A percentile compares a stretch with the other conserved stretches of the same genome.
Evolutionary conservation across 2,113 vertebrate species (phyloP).

Genomic region (zebrafish (Danio rerio)): GRCz12tu NC_133195.1:48044501-48045000

Average conservation of each 20-base stretch:
- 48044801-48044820: constrained; percentile 43
- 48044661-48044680: background rate
- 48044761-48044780: constrained; percentile 50
- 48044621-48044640: background rate
- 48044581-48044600: no score
- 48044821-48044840: constrained; percentile 34
- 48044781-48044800: constrained; percentile 3
- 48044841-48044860: constrained; percentile 14
- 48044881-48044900: background rate
- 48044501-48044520: no score
- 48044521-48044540: no score
- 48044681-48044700: background rate
- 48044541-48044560: no score
- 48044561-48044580: no score
- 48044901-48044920: background rate
- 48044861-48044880: constrained; percentile 26
- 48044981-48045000: background rate
- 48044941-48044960: constrained; percentile 3
- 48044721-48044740: constrained; percentile 39
- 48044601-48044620: background rate
- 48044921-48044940: background rate
- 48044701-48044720: constrained; percentile 39
- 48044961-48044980: constrained; percentile 11
- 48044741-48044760: constrained; percentile 43
- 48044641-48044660: background rate